Base-by-base conservation (phyloP, 2,888 invertebrate genomes). In the Amblyjoppa proteus region DNA sequence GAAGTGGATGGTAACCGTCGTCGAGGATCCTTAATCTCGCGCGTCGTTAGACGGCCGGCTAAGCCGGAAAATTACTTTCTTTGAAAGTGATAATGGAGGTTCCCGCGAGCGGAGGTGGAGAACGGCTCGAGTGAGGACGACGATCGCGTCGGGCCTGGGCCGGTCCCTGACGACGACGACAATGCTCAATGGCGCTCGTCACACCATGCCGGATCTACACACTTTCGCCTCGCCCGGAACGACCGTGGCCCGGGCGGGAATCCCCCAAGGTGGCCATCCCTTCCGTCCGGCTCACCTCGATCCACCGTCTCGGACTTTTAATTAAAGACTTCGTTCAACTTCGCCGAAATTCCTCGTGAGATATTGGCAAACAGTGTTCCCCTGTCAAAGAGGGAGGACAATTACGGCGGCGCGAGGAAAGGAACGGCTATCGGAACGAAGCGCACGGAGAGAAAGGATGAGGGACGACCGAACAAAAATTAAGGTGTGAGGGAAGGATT, bases 41-140 rank as follows among this genome's bases (percentile, higher is more conserved):
- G 73, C 78, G 84, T 81, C 84, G 74, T 85, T 87, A 76, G 85
- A 85, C 83, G 84, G 70, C 78, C 87, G 85, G 87, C 84, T 88
- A 80, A 89, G 86, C 87, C 75, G 84, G 90, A 88, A 90, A 89
- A 89, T 88, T 89, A 88, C 89, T 89, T 87, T 85, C 88, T 83
- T 88, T 84, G 84, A 80, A 58, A 85, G 87, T 81, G 88, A 89
- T 89, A 89, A 90, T 87, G 81, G 88, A 82, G 58, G 58, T 25
- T 84, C 75, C 45, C 53, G 31, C 79, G 80, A 88, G 87, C 83
- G 85, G 20, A 56, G 9, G 61, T 78, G 76, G 88, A 88, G 83
- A 49, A 5, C 2, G 34, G 31, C 31, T 28, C 9, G 34, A 41
- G 68, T 9, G 25, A 7, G 25, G 20, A 16, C 7, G 20, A 49